phyloP scores from a whole-genome alignment of 2,113 vertebrate species.

The Brachypteracias leptosomus region DNA sequence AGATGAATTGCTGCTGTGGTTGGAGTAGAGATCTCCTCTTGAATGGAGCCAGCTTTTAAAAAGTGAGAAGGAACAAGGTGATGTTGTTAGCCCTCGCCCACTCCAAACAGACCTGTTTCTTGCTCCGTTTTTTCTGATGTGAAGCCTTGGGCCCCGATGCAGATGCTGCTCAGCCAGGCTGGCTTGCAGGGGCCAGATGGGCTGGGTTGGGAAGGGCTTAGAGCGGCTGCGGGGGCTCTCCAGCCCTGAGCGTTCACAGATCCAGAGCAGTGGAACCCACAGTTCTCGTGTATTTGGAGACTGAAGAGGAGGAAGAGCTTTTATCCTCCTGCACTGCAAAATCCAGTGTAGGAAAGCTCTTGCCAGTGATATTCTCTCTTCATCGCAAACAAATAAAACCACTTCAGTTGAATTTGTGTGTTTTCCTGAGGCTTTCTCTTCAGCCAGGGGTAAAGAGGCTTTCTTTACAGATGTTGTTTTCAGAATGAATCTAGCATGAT shows the following conservation, averaged over 20 bases:
- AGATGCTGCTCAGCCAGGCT: background rate
- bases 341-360: background rate
- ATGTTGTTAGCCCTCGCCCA: background rate
- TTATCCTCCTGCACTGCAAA: background rate
- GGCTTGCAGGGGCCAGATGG: background rate
- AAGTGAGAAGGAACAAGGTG: background rate
- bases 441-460: background rate
- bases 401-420: background rate
- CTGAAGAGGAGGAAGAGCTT: background rate
- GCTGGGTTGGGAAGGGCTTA: background rate
- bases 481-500: background rate
- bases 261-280: background rate
- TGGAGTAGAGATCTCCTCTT: background rate
- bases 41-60: background rate
- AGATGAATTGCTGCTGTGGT: background rate
- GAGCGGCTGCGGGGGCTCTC: background rate
- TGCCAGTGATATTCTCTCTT: background rate
- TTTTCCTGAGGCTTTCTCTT: conserved; percentile 24
- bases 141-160: background rate
- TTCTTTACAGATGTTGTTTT: conserved; percentile 22
- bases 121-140: background rate
- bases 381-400: background rate
- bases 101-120: background rate
- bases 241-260: accelerated
- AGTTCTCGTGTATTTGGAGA: background rate